Base-by-base conservation (phyloP, 37 sponge, comb jelly and placozoan genomes). In the Crambe crambe region DNA sequence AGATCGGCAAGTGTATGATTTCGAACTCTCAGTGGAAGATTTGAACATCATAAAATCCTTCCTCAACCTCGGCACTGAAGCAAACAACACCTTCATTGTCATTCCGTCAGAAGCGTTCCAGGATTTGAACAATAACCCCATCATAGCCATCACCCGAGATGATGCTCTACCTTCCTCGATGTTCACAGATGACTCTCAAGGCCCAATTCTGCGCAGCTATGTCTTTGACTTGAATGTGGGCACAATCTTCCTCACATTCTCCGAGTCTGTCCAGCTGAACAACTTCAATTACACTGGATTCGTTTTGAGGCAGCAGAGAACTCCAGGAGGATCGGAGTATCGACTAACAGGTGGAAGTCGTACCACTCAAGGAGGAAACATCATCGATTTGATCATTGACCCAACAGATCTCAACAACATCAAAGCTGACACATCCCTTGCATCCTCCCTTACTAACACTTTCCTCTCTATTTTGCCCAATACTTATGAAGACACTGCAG, bases 1-100 rank as follows among this genome's bases (percentile, higher is more conserved):
- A 30, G 31, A 87, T 40, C 23, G 80, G 2, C 85, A 84, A 42
- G 65, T 81, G 12, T 76, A 80, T 23, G 35, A 58, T 9, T 56
- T 95, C 37, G 35, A 35, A 20, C 71, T 89, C 56, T 80, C 76
- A 29, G 65, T 75, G 17, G 38, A 21, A 12, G 97, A 96, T 58
- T 70, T 85, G n/a, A 93, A 96, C 71, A 63, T 71, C 56, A 90
- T 96, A 72, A 96, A 96, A 64, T 76, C 84, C 10, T 39, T 82
- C 44, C 79, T 42, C 10, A 68, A 75, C 43, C 84, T 95, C 29
- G 93, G 93, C 2, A 92, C 93, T 21, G 69, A 59, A 29, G 75
- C 40, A 29, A 81, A 72, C 29, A 51, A 92, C 37, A 95, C 93
- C 9, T 92, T 75, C 82, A 82, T 95, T 37, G 65, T 72, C 25